Evolutionary conservation across 2,113 vertebrate genomes (phyloP), one percentile per base, ranked within the genome.

Genomic region (Haliaeetus leucogaster): DNA sequence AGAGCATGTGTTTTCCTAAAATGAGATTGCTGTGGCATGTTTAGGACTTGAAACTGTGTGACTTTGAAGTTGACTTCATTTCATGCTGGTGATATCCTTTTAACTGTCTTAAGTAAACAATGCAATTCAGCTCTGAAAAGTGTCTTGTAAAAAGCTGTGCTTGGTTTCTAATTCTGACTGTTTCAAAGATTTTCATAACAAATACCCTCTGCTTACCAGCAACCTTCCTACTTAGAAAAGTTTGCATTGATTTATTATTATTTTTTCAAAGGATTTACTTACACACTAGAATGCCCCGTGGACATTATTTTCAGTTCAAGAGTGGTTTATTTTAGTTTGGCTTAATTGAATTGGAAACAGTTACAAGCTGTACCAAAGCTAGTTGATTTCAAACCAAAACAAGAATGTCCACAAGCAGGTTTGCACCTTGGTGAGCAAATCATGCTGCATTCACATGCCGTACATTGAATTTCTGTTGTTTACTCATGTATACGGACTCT

Each of bases 261-360:
- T 97, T 95, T 96, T 97, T 95, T 74, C 92, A 95, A 79, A 95
- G 92, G 96, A 95, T 96, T 96, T 96, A 80, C 95, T 88, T 82
- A 61, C 48, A 32, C 70, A 42, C 90, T 89, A 66, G 77, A 94
- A 62, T 89, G 86, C 73, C 95, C 91, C 3, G 13, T 85, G 93
- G 93, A 95, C 81, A 20, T 87, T 94, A 79, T 94, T 96, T 96
- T 91, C 94, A 58, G 96, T 93, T 96, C 87, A 82, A 65, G 83
- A 82, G 45, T 14, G 45, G 83, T 95, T 96, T 97, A 66, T 96
- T 95, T 97, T 85, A 65, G 89, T 95, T 93, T 53, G 78, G 78
- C 71, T 82, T 95, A 95, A 92, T 95, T 91, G 91, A 93, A 93
- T 97, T 95, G 53, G 94, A 91, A 95, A 87, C 86, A 93, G 84